A percentile compares a stretch with the other conserved stretches of the same genome.
These are phyloP conservation scores for Aurelia sp. DNA, from an alignment of 30 jellyfish, hydroid and myxozoan species.

Conservation along the genomic window DNA sequence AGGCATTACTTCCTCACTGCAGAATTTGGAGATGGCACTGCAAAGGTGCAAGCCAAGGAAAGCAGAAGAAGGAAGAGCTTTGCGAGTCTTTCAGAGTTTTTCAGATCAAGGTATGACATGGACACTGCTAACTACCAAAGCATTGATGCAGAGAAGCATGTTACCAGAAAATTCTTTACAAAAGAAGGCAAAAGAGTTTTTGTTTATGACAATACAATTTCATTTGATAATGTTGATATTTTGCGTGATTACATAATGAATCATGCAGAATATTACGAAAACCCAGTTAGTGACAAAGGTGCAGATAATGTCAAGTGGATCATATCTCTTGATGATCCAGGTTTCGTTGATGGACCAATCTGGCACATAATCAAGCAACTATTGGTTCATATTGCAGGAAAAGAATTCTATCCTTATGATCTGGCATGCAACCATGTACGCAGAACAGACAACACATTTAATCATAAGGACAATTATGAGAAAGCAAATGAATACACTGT, in stretches of 20 bases:
- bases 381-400: conserved; percentile 46
- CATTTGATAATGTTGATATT: conserved; percentile 18
- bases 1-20: conserved; percentile 60
- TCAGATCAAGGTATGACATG: neutral
- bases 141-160: conserved; percentile 26
- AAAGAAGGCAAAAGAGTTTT: conserved; percentile 21
- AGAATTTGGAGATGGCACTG: conserved; percentile 32
- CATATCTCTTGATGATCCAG: conserved; percentile 72
- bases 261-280: conserved; percentile 67
- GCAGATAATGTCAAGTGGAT: conserved; percentile 79
- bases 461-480: conserved; percentile 61
- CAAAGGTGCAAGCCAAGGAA: too few relatives aligned
- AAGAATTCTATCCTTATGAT: conserved; percentile 60
- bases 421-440: conserved; percentile 73
- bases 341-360: conserved; percentile 44
- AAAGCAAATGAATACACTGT: conserved; percentile 60
- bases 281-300: conserved; percentile 39
- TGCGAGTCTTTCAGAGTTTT: conserved; percentile 9
- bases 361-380: conserved; percentile 52
- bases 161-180: conserved; percentile 34
- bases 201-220: conserved; percentile 67
- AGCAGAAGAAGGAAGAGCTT: neutral
- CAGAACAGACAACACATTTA: conserved; percentile 55
- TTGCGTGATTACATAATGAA: conserved; percentile 25
- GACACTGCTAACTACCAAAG: neutral